Percentiles rank a stretch among this genome's conserved stretches.
Conservation (phyloP, 2,797 vertebrate genomes). For the Arctocebus calabarensis region DNA sequence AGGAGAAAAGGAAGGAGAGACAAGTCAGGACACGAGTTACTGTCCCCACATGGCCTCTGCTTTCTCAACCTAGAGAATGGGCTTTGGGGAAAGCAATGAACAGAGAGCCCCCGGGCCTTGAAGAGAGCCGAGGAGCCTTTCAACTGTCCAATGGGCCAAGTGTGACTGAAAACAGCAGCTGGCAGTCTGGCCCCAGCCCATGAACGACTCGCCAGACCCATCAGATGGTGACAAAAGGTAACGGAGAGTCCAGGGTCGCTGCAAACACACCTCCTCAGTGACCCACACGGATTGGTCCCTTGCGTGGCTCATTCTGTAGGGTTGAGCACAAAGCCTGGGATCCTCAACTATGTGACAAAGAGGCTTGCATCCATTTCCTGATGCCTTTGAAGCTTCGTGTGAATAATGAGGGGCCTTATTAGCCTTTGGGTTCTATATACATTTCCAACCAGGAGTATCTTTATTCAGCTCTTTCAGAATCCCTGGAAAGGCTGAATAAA, state of each 20-base stretch:
- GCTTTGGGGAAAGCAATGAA: background rate
- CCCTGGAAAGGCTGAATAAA: background rate
- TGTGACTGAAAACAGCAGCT: background rate
- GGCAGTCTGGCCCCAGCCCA: background rate
- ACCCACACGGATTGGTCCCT: background rate
- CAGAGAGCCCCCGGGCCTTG: background rate
- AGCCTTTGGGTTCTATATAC: background rate
- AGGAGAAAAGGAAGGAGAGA: background rate
- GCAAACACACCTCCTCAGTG: background rate
- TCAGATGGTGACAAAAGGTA: background rate
- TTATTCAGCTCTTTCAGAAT: background rate
- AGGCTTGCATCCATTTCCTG: background rate
- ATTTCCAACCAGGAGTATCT: background rate
- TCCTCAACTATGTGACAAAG: background rate
- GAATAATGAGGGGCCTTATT: background rate
- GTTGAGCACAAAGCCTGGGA: background rate
- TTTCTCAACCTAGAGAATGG: background rate
- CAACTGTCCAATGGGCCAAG: too few relatives aligned
- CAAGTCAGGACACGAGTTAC: background rate
- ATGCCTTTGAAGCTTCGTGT: background rate
- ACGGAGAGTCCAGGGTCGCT: fast-evolving
- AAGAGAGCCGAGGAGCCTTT: background rate
- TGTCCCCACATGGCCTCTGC: background rate
- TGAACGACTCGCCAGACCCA: background rate
- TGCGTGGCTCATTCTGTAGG: background rate